These are phyloP conservation scores for Diglossa brunneiventris DNA, from an alignment of 2,113 vertebrate species.

Conservation along the genomic window DNA sequence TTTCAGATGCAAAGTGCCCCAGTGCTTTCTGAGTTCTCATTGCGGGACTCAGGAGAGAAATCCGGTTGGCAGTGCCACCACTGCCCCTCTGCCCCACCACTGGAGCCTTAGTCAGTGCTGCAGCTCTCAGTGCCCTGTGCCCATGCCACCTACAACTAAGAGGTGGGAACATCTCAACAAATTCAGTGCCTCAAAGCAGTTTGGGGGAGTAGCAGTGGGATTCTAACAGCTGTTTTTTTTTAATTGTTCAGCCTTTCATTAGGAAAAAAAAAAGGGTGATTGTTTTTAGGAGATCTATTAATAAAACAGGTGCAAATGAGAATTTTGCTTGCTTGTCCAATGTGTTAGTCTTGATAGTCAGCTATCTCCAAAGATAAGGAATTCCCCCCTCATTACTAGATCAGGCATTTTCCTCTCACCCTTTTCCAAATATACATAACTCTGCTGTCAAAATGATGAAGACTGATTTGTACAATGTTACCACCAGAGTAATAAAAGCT, in stretches of 20 bases:
- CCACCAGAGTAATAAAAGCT: not conserved
- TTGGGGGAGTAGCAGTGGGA: not conserved
- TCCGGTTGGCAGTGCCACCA: accelerated
- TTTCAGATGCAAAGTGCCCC: not conserved
- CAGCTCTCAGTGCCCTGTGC: not conserved
- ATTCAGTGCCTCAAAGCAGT: not conserved
- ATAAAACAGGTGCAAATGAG: not conserved
- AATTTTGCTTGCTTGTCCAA: not conserved
- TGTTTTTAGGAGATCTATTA: not conserved
- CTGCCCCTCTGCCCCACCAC: not conserved
- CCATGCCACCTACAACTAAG: not conserved
- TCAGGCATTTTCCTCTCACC: not conserved
- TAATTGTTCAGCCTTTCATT: not conserved
- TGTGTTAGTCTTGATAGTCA: not conserved
- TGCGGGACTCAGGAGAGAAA: not conserved
- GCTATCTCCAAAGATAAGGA: not conserved
- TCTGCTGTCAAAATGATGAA: not conserved
- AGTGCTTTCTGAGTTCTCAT: not conserved
- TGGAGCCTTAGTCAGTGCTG: not conserved
- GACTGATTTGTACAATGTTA: not conserved
- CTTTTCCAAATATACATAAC: not conserved
- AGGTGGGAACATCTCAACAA: not conserved
- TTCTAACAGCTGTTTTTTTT: not conserved
- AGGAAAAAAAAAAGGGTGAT: not conserved
- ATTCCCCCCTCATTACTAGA: not conserved